Percentiles rank a stretch among this genome's conserved stretches.
These are phyloP conservation scores for Oscheius sp. DNA, from an alignment of 2,888 invertebrate species.

Conservation along the genomic window DNA sequence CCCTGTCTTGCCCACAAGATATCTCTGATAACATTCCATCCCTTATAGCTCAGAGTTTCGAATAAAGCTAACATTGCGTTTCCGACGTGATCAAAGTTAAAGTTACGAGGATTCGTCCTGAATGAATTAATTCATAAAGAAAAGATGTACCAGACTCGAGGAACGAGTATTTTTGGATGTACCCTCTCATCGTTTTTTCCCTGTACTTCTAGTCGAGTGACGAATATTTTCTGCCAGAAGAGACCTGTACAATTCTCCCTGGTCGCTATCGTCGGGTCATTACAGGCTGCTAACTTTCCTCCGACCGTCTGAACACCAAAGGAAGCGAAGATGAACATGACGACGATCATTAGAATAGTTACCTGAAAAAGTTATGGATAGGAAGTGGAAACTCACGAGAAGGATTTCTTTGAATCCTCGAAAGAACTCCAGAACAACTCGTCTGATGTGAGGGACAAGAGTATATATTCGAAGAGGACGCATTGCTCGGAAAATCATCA, in stretches of 20 bases:
- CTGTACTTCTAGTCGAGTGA: conserved; percentile 95
- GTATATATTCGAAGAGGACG: conserved; percentile 91
- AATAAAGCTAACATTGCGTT: conserved; percentile 97
- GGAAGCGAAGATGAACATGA: conserved; percentile 99
- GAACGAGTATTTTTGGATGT: conserved; percentile 80
- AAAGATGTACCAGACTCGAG: conserved; percentile 60
- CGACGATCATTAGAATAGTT: conserved; percentile 90
- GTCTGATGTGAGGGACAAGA: conserved; percentile 97
- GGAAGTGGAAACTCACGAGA: conserved; percentile 76
- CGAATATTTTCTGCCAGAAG: conserved; percentile 92
- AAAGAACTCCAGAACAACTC: conserved; percentile 97
- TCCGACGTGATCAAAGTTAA: conserved; percentile 98
- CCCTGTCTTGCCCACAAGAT: conserved; percentile 94
- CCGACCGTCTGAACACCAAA: conserved; percentile 98
- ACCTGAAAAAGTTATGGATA: conserved; percentile 76
- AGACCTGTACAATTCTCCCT: conserved; percentile 88
- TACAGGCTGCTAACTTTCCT: conserved; percentile 92
- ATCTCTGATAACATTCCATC: conserved; percentile 99
- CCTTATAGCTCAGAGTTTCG: conserved; percentile 97
- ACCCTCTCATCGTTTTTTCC: conserved; percentile 80
- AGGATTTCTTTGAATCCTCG: conserved; percentile 98
- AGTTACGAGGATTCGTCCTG: conserved; percentile 98
- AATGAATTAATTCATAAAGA: not conserved
- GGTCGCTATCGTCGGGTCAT: conserved; percentile 84
- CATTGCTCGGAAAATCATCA: conserved; percentile 95